phyloP scores from a whole-genome alignment of 2,113 vertebrate species.

The Megaceryle torquata region DNA sequence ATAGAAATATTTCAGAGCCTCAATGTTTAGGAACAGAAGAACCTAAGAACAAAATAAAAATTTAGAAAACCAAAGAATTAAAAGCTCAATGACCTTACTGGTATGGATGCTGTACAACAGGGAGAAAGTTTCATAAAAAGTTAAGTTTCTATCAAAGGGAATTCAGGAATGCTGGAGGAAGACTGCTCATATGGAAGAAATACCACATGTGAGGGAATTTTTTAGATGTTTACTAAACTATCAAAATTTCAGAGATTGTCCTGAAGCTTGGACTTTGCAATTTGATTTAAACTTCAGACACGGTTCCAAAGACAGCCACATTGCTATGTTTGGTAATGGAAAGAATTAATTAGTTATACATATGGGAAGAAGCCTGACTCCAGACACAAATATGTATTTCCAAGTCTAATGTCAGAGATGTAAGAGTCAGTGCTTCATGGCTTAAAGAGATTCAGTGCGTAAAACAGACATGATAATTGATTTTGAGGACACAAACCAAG shows the following conservation, averaged over 20 bases:
- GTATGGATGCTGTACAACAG: not conserved
- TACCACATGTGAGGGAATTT: not conserved
- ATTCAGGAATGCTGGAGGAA: not conserved
- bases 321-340: not conserved
- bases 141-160: not conserved
- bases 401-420: not conserved
- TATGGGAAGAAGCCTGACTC: not conserved
- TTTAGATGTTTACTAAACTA: not conserved
- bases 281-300: not conserved
- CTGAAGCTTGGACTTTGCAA: not conserved
- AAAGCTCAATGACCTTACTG: not conserved
- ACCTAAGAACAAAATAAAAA: not conserved
- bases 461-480: not conserved
- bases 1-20: not conserved
- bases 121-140: not conserved
- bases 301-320: rapidly evolving
- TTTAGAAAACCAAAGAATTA: not conserved
- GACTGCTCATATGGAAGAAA: not conserved
- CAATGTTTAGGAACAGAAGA: not conserved
- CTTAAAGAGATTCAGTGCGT: not conserved
- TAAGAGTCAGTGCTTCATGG: rapidly evolving
- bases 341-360: not conserved
- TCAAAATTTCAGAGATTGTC: not conserved
- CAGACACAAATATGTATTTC: not conserved
- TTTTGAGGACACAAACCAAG: not conserved